A percentile compares a stretch with the other conserved stretches of the same genome.
Evolutionary conservation across 2,797 vertebrate species (phyloP).

Genomic region (Alca torda): DNA sequence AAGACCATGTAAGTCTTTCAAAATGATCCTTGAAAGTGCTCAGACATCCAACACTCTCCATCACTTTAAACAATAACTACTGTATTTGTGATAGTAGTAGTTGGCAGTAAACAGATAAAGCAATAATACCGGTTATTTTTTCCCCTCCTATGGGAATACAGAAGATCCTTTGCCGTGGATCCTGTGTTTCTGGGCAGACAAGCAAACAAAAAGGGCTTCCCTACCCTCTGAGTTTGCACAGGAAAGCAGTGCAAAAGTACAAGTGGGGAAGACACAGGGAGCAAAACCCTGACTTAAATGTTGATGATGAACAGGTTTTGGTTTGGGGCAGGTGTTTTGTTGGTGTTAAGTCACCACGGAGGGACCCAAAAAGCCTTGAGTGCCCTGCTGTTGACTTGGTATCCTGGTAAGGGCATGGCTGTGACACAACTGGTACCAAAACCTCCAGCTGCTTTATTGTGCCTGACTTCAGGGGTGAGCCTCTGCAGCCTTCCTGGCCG

Average conservation of each 20-base stretch:
- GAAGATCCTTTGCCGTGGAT: too few species aligned
- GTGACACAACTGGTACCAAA: fast-evolving
- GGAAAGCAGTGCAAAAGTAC: not conserved
- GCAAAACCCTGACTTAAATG: not conserved
- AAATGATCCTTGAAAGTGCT: not conserved
- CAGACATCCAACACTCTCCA: fast-evolving
- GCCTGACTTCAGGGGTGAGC: not conserved
- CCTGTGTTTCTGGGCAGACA: not conserved
- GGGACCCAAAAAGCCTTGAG: too few species aligned
- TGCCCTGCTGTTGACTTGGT: too few species aligned
- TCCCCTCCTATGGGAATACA: fast-evolving
- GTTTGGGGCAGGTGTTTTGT: not conserved
- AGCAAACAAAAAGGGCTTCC: not conserved
- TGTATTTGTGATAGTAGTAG: not conserved
- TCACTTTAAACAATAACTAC: not conserved
- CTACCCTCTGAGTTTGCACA: fast-evolving
- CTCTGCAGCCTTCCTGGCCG: fast-evolving
- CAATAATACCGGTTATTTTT: not conserved
- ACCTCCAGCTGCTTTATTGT: fast-evolving
- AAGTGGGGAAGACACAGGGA: fast-evolving
- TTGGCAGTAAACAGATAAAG: not conserved
- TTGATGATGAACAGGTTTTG: not conserved
- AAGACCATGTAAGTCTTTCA: not conserved
- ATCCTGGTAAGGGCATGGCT: not conserved
- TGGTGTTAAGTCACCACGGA: not conserved